phyloP scores from a whole-genome alignment of 2,113 vertebrate genomes.

The Neofelis nebulosa region DNA sequence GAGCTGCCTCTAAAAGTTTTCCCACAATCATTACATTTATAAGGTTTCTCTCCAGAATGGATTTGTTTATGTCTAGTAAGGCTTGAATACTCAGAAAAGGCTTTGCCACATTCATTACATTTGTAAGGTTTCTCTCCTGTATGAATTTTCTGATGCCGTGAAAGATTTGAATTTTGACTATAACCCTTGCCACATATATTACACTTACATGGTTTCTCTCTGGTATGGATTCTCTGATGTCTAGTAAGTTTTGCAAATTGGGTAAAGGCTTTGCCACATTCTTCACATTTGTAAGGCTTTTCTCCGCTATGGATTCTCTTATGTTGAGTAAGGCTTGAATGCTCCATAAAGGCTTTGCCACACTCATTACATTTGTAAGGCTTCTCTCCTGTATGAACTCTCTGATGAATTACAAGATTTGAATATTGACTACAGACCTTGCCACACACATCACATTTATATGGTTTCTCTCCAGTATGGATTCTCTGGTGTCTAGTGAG shows the following conservation, averaged over 20 bases:
- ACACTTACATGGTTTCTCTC: slow-evolving; percentile 63
- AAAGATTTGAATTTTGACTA: background rate
- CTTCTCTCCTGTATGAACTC: background rate
- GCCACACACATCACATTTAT: background rate
- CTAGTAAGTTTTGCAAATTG: slow-evolving; percentile 60
- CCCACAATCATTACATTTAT: slow-evolving; percentile 54
- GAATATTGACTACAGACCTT: background rate
- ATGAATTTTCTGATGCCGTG: slow-evolving; percentile 60
- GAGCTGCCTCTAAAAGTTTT: slow-evolving; percentile 51
- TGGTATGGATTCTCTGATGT: slow-evolving; percentile 60
- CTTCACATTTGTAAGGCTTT: background rate
- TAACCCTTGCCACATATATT: slow-evolving; percentile 56
- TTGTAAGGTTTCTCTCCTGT: slow-evolving; percentile 59
- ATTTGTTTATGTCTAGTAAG: slow-evolving; percentile 56
- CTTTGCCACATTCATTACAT: slow-evolving; percentile 64
- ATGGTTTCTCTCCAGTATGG: background rate
- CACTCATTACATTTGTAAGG: background rate
- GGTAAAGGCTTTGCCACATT: slow-evolving; percentile 63
- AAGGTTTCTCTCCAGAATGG: slow-evolving; percentile 68
- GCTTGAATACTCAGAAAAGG: slow-evolving; percentile 49
- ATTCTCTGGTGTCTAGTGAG: background rate
- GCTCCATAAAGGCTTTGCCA: background rate
- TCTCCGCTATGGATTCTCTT: background rate
- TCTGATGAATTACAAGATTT: background rate
- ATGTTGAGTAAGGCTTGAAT: background rate